Evolutionary conservation across 2,797 vertebrate species (phyloP), one percentile per base, ranked within the genome.

Genomic region (Intellagama lesueurii): DNA sequence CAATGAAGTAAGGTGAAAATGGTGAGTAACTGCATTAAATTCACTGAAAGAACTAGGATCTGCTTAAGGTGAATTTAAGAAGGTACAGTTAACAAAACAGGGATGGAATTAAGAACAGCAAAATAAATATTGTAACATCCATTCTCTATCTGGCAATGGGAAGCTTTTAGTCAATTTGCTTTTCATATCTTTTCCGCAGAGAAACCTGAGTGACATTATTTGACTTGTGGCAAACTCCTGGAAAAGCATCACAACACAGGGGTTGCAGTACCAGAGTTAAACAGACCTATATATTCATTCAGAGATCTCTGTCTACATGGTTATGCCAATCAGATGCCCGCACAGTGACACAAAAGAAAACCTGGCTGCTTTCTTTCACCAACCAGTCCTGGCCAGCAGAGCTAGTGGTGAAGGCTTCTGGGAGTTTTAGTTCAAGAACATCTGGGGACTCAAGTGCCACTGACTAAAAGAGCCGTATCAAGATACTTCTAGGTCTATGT

Each of bases 391-490:
- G 81, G 30, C 88, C 89, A 1, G 85, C 83, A 81, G 0, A 14
- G 69, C 70, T 12, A 81, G 80, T 90, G 83, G 86, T 24, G 49
- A 72, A 12, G 0, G 70, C 88, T 68, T 91, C n/a, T 56, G 93
- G 80, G 68, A 89, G 19, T 0, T 88, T 52, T 47, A 35, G 75
- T 90, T 89, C 85, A 80, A 66, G 8, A 52, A 84, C 44, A 72
- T 81, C 79, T 75, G 30, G 84, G 11, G 52, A 56, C 52, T 14
- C 7, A 56, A 56, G 52, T 9, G 52, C 52, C 52, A 56, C 52
- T 56, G 52, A 24, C 16, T 35, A 66, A 73, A 24, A 77, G 0
- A 49, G 60, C 47, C 30, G 66, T n/a, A n/a, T 22, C 32, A 76
- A 47, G 32, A 28, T 1, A 32, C 40, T 89, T 52, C 7, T 76